Evolutionary conservation across 1,140 invertebrate genomes (phyloP).

Genomic region (Halesus radiatus): DNA sequence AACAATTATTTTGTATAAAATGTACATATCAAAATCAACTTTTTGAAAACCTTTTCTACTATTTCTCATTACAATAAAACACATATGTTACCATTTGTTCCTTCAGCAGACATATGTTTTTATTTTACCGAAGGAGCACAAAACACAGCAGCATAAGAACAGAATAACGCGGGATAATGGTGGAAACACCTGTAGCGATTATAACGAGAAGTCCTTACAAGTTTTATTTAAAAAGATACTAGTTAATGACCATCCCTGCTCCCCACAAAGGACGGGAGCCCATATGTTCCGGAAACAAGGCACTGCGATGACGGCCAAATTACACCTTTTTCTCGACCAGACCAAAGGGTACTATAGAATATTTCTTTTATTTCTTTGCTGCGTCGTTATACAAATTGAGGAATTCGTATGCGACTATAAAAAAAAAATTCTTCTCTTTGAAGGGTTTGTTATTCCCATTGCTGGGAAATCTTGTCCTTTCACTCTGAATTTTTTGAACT

Average conservation of each 20-base stretch:
- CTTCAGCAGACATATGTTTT: no score
- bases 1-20: no score
- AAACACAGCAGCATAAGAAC: constrained; percentile 12
- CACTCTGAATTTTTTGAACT: no score
- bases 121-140: no score
- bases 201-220: constrained; percentile 52
- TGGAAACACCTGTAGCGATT: constrained; percentile 53
- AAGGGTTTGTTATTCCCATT: no score
- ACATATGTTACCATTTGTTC: no score
- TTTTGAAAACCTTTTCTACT: no score
- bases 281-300: constrained; percentile 56
- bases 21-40: no score
- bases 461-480: no score
- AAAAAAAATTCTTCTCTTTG: no score
- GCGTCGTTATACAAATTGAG: not conserved
- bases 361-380: constrained; percentile 24
- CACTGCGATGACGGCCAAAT: constrained; percentile 52
- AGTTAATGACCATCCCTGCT: constrained; percentile 49
- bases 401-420: not conserved
- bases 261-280: constrained; percentile 49
- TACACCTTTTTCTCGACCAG: constrained; percentile 46
- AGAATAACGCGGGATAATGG: constrained; percentile 11
- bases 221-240: constrained; percentile 45
- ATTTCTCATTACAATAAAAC: no score
- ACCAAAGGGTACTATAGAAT: not conserved